phyloP scores from a whole-genome alignment of 2,797 vertebrate species.

The Calcarius lapponicus region DNA sequence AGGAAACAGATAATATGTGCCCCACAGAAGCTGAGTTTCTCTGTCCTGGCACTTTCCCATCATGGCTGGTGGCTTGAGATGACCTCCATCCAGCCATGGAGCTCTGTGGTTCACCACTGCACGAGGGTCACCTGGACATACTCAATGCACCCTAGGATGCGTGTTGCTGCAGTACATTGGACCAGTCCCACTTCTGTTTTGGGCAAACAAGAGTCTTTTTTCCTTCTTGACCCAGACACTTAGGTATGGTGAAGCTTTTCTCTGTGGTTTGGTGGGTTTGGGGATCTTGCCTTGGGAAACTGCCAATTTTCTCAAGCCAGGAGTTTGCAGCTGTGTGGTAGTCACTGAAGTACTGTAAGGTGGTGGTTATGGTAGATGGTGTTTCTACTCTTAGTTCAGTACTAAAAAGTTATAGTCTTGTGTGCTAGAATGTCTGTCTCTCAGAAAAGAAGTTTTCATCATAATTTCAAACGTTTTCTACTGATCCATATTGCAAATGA shows the following conservation, averaged over 20 bases:
- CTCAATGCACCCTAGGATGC: rapidly evolving
- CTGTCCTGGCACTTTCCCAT: not conserved
- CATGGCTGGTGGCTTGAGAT: not conserved
- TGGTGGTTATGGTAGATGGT: not conserved
- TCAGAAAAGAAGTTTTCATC: not conserved
- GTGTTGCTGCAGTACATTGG: not conserved
- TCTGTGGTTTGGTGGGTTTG: not conserved
- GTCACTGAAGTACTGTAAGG: not conserved
- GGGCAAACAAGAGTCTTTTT: not conserved
- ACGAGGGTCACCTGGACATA: not conserved
- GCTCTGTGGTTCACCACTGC: not conserved
- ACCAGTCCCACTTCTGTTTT: not conserved
- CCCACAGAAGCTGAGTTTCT: not conserved
- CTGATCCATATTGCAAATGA: not conserved
- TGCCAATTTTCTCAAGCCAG: not conserved
- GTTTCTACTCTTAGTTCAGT: not conserved
- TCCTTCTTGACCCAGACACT: not conserved
- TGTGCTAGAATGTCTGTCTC: not conserved
- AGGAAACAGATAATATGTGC: not conserved
- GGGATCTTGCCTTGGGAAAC: not conserved
- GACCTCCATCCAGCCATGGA: not conserved
- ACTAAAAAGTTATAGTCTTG: not conserved
- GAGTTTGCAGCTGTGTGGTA: not conserved
- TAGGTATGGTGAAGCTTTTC: not conserved
- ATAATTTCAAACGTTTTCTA: not conserved